phyloP scores from a whole-genome alignment of 2,113 vertebrate species.

The Aleadryas rufinucha region DNA sequence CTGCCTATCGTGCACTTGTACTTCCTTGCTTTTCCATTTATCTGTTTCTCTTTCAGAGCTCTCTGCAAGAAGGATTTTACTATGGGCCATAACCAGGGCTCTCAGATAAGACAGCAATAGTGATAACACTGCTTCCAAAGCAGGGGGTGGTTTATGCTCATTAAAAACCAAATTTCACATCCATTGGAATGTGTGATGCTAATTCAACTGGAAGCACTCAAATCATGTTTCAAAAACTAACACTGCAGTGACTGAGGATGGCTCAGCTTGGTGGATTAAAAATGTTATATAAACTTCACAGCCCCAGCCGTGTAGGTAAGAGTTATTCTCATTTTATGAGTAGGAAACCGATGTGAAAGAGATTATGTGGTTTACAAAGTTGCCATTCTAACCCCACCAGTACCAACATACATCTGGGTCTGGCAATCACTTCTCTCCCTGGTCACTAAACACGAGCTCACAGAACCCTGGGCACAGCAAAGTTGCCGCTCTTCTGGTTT shows the following conservation, averaged over 20 bases:
- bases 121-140: not conserved
- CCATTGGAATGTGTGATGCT: not conserved
- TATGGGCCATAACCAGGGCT: not conserved
- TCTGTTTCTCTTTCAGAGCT: not conserved
- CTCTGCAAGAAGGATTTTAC: not conserved
- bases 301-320: not conserved
- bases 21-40: not conserved
- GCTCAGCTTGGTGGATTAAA: not conserved
- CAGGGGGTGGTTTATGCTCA: not conserved
- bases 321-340: not conserved
- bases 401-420: not conserved
- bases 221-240: not conserved
- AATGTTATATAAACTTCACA: not conserved
- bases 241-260: not conserved
- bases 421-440: not conserved
- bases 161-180: not conserved
- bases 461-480: not conserved
- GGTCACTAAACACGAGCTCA: fast-evolving
- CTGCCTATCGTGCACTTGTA: not conserved
- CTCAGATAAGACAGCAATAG: not conserved
- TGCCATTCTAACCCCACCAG: not conserved
- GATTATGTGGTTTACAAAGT: not conserved
- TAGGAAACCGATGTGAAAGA: not conserved
- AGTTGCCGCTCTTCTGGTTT: not conserved
- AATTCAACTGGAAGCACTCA: not conserved